These are phyloP conservation scores for Cataglyphis hispanica DNA, from an alignment of 1,140 invertebrate genomes.

Conservation along the genomic window DNA sequence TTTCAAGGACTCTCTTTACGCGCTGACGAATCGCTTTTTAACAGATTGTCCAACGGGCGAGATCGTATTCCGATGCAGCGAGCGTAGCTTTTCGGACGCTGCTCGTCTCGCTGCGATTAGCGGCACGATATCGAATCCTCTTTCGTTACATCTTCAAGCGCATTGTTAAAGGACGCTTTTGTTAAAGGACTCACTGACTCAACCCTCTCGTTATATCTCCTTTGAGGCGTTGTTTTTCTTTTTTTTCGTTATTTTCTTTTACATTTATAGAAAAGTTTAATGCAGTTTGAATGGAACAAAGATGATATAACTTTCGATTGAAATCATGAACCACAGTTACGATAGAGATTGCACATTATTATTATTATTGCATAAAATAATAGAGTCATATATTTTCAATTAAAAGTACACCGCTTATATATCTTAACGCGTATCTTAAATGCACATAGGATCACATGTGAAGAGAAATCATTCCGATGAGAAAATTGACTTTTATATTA, in stretches of 20 bases:
- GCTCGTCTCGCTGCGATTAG: constrained; percentile 36
- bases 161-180: not conserved
- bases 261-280: not conserved
- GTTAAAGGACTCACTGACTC: not conserved
- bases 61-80: constrained; percentile 41
- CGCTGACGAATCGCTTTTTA: constrained; percentile 72
- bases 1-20: constrained; percentile 68
- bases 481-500: constrained; percentile 49
- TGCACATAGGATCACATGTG: not conserved
- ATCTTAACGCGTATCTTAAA: constrained; percentile 14
- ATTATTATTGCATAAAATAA: not conserved
- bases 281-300: not conserved
- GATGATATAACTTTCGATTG: not conserved
- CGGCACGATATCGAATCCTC: not conserved
- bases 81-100: constrained; percentile 12
- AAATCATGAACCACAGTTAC: not conserved
- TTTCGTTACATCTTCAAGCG: constrained; percentile 9
- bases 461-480: constrained; percentile 7
- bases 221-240: not conserved
- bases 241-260: constrained; percentile 1
- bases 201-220: not conserved
- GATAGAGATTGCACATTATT: not conserved
- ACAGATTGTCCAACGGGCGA: constrained; percentile 47
- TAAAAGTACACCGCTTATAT: not conserved
- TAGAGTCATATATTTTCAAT: not conserved